Base-by-base conservation (phyloP, 2,113 vertebrate genomes). In the Stigmatopora nigra region DNA sequence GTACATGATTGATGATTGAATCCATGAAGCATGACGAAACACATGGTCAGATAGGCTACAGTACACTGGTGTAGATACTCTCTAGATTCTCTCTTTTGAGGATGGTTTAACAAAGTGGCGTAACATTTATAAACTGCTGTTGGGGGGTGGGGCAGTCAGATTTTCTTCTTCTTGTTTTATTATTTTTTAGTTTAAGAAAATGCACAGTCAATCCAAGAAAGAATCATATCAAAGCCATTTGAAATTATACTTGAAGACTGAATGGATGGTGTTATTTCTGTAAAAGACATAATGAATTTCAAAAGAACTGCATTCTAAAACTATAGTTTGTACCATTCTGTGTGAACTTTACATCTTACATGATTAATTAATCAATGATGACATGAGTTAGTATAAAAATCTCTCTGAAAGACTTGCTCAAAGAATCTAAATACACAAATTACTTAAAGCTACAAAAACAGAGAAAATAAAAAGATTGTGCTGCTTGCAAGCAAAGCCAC, bases 11-110 rank as follows among this genome's bases (percentile, higher is more conserved):
- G 10, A 53, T 53, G 51, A 53, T 4, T 22, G 19, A 53, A 3
- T 19, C 19, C 1, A 12, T 53, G 51, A 20, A 53, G 51, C 51
- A 20, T 53, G n/a, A 20, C 51, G 84, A 76, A 76, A 84, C 83
- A 89, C 81, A 84, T 86, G 71, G 86, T 82, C 77, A 83, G 78
- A 22, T 20, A 41, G 38, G 38, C 38, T 41, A 41, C 38, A 41
- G 38, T 41, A 52, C 49, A 52, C 13, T 52, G 10, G 7, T 4
- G 8, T 20, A 52, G 19, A 53, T 51, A 8, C 48, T 51, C 48
- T 48, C 19, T 20, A 52, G 19, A 53, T 51, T 7, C 48, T 17
- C 48, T 48, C 19, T 44, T 62, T 70, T 58, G 59, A 67, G 51
- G 51, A 45, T 38, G 44, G 62, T 47, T 63, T 68, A 66, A 68